Conservation (phyloP, 2,888 invertebrate genomes). For the Ectemnius lituratus region DNA sequence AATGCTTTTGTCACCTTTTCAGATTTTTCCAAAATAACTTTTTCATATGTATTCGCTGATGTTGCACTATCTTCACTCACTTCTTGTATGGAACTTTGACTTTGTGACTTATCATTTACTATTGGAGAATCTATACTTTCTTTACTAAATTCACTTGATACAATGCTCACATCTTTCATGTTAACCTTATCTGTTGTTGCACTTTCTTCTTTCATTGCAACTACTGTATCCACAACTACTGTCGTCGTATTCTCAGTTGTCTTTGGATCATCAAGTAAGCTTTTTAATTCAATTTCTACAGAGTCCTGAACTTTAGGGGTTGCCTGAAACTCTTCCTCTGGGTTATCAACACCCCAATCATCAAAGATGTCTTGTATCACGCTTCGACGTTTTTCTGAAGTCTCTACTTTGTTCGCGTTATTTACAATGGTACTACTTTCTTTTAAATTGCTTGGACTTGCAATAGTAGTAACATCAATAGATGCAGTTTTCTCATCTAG, state of each 20-base stretch:
- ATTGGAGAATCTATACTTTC: constrained; percentile 16
- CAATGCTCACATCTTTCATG: background rate
- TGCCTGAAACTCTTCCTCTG: constrained; percentile 64
- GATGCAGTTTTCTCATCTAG: constrained; percentile 1
- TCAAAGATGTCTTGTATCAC: constrained; percentile 76
- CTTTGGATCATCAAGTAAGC: constrained; percentile 68
- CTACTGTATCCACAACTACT: constrained; percentile 21
- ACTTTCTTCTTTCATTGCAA: constrained; percentile 14
- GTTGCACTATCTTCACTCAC: constrained; percentile 23
- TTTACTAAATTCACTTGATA: background rate
- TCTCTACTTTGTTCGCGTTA: constrained; percentile 15
- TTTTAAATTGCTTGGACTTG: constrained; percentile 3
- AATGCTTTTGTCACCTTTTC: constrained; percentile 24
- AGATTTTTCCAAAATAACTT: constrained; percentile 19
- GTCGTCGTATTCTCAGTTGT: constrained; percentile 34
- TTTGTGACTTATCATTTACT: constrained; percentile 26
- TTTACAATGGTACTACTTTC: constrained; percentile 5
- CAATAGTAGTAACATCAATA: constrained; percentile 4
- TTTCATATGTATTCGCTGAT: constrained; percentile 28
- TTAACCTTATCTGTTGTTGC: background rate
- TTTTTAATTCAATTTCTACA: constrained; percentile 72
- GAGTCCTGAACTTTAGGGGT: constrained; percentile 61
- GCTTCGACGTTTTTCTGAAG: constrained; percentile 64
- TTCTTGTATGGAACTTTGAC: constrained; percentile 41
- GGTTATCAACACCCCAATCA: constrained; percentile 75